A percentile compares a stretch with the other conserved stretches of the same genome.
phyloP scores from a whole-genome alignment of 2,888 invertebrate genomes.

The Agrochola circellaris region DNA sequence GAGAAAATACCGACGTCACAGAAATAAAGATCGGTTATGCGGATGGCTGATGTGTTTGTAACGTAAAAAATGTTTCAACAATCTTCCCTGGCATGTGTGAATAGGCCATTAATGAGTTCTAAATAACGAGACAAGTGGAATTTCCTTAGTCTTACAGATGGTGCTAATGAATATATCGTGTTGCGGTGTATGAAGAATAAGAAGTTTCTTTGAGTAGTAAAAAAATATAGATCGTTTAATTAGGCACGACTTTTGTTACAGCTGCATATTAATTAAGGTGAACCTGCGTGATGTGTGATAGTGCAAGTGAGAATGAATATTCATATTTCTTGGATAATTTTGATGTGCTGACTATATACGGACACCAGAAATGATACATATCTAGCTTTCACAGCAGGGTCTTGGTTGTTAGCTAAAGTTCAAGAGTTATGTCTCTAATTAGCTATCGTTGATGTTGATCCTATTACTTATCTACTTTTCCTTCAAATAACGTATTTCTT shows the following conservation, averaged over 20 bases:
- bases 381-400: slow-evolving; percentile 10
- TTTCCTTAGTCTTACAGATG: slow-evolving; percentile 66
- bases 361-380: not conserved
- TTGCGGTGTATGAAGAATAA: slow-evolving; percentile 38
- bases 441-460: not conserved
- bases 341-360: not conserved
- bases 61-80: slow-evolving; percentile 60
- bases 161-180: slow-evolving; percentile 69
- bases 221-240: slow-evolving; percentile 41
- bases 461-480: not conserved
- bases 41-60: slow-evolving; percentile 56
- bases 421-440: not conserved
- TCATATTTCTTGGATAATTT: slow-evolving; percentile 2
- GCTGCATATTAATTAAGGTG: not conserved
- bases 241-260: slow-evolving; percentile 20
- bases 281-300: slow-evolving; percentile 19
- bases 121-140: slow-evolving; percentile 72
- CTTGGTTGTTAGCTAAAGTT: not conserved
- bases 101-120: slow-evolving; percentile 75
- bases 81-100: slow-evolving; percentile 71
- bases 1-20: slow-evolving; percentile 55
- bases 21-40: slow-evolving; percentile 57
- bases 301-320: slow-evolving; percentile 23
- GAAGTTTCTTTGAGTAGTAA: slow-evolving; percentile 12
- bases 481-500: not conserved